Base-by-base conservation (phyloP, 2,888 invertebrate species). In the Lepidochrysops patricia region DNA sequence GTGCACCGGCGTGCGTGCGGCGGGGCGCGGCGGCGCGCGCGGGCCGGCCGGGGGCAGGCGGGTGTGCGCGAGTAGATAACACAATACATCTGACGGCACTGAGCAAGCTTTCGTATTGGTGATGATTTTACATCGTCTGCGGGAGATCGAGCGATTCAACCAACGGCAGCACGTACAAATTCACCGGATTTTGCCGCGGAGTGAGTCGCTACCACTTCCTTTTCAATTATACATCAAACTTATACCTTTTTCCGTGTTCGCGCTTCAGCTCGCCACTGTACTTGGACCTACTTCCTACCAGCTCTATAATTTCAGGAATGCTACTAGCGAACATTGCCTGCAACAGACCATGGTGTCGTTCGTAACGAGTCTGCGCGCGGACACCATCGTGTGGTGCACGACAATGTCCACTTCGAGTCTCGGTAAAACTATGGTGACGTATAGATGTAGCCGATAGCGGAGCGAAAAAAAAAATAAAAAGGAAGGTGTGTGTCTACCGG, bases 241-340 rank as follows among this genome's bases (percentile, higher is more conserved):
- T 90, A 93, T 96, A 98, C 98, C 98, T 97, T 95, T 98, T 97
- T 93, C 98, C 98, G 90, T 97, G 96, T 93, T 98, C 98, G 91
- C 97, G 96, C 94, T 98, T 98, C 94, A 97, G 98, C 91, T 97
- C 96, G 90, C 98, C 98, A 92, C 97, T 96, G 94, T 98, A 98
- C 93, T 98, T 98, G 93, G 98, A 97, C 91, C 98, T 96, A 93
- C 96, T 96, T 91, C 98, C 98, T 93, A 98, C 96, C 92, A 99
- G 97, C 93, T 98, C 98, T 92, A 97, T 98, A 92, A 99, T 98
- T 95, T 99, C 98, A 90, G 98, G 98, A 92, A 99, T 97, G 94
- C 97, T 98, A 94, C 97, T 98, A 93, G 98, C 98, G 96, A 99
- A 99, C 94, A 98, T 97, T 92, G 98, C 98, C 98, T 98, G 95